Percentiles rank a stretch among this genome's conserved stretches.
Conservation (phyloP, 2,797 vertebrate genomes). For the Philypnodon macrostomus region DNA sequence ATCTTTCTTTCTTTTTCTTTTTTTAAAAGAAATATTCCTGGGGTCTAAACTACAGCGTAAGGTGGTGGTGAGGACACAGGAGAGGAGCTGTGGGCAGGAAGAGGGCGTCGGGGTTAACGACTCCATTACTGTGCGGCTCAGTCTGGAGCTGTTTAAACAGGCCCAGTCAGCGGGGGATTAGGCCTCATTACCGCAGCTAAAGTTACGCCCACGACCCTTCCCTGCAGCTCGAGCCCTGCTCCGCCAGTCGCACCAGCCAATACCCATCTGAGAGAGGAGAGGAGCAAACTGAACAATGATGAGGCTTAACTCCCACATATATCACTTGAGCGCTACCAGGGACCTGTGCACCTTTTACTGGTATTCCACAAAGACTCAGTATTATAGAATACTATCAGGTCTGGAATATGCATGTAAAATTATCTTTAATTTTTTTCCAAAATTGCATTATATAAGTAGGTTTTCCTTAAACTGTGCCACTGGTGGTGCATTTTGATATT, state of each 20-base stretch:
- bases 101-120: slow-evolving; percentile 93
- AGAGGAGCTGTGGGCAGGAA: slow-evolving; percentile 58
- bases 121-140: slow-evolving; percentile 94
- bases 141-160: slow-evolving; percentile 87
- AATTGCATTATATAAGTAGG: too few relatives aligned
- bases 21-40: too few relatives aligned
- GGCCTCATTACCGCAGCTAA: slow-evolving; percentile 99
- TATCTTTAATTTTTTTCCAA: too few relatives aligned
- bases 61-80: slow-evolving; percentile 17
- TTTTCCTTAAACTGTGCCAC: too few relatives aligned
- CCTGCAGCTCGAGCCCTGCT: slow-evolving; percentile 75
- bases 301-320: slow-evolving; percentile 66
- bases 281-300: slow-evolving; percentile 52
- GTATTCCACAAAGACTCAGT: too few relatives aligned
- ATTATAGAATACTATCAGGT: too few relatives aligned
- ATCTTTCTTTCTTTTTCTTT: too few relatives aligned
- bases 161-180: slow-evolving; percentile 90
- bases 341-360: too few relatives aligned
- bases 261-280: slow-evolving; percentile 75
- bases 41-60: slow-evolving; percentile 19
- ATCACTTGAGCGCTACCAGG: slow-evolving; percentile 70
- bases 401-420: too few relatives aligned
- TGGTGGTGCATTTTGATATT: too few relatives aligned
- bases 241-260: slow-evolving; percentile 83
- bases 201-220: slow-evolving; percentile 88